Base-by-base conservation (phyloP, 2,113 vertebrate genomes). In the Serilophus lunatus region DNA sequence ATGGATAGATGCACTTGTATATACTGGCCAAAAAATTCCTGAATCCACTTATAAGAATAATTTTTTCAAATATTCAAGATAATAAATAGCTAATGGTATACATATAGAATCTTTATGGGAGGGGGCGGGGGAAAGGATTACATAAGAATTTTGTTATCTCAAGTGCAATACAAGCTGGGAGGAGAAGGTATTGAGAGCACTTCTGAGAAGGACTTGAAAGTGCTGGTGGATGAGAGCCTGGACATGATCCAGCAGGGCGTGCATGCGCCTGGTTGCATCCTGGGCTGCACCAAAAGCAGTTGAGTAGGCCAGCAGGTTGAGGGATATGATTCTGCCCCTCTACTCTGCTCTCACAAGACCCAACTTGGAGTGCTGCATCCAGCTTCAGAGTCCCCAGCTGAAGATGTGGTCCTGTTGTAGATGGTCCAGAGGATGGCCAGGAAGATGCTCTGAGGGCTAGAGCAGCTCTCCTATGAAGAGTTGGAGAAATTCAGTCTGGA, bases 261-360 rank as follows among this genome's bases (percentile, higher is more conserved):
- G 33, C 14, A 33, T 16, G 12, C 50, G 22, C 18, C 26, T 40
- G 74, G 11, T 28, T 4, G 45, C 24, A 28, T 38, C 33, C 28
- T 38, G 44, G 36, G 28, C 16, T 74, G 33, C 51, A 59, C 13
- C 18, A 33, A 51, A 74, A 88, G 44, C 8, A 33, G 26, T 0
- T 0, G 12, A n/a, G n/a, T n/a, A n/a, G 13, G 20, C 1, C 40
- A 88, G 50, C 11, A 40, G 24, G 13, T 2, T 5, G 1, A 38
- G 13, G 9, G 7, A 44, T 7, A 12, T 13, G 8, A 33, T 51
- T 59, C 26, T 74, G 31, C 20, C 51, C 26, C 50, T 42, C 35
- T 56, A 7, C 31, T 74, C 17, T 12, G 9, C 26, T 23, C 42
- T 44, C 7, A 33, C 8, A 5, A 16, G 59, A 44, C 23, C 2